Conservation (phyloP, 2,113 vertebrate species). For the Ailurus styani region DNA sequence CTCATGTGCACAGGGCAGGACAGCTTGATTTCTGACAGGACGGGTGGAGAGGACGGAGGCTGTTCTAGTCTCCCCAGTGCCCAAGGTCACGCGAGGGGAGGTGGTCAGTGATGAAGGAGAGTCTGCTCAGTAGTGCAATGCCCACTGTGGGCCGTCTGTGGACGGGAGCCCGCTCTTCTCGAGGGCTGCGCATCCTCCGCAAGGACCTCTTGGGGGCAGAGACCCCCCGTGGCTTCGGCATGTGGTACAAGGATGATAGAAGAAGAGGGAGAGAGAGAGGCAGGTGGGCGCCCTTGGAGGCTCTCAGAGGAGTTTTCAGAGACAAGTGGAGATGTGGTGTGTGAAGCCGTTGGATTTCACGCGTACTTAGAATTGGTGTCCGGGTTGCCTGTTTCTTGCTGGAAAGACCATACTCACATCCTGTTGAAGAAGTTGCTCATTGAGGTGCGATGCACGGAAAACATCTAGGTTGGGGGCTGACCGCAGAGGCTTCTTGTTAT, state of each 20-base stretch:
- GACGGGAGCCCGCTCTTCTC: rapidly evolving
- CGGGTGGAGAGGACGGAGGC: not conserved
- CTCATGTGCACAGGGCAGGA: not conserved
- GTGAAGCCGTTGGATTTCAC: not conserved
- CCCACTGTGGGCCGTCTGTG: not conserved
- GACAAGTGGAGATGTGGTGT: not conserved
- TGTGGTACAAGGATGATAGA: too few relatives aligned
- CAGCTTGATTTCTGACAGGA: not conserved
- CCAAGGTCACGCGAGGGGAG: not conserved
- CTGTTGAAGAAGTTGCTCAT: not conserved
- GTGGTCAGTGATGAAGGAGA: not conserved
- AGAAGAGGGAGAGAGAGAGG: not conserved
- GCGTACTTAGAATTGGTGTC: not conserved
- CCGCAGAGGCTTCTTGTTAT: too few relatives aligned
- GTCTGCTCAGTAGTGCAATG: not conserved
- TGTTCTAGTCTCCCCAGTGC: not conserved
- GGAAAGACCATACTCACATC: not conserved
- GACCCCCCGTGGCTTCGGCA: rapidly evolving
- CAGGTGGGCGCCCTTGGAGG: rapidly evolving
- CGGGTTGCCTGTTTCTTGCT: not conserved
- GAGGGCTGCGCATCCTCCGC: not conserved
- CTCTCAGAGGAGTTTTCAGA: not conserved
- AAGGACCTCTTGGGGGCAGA: not conserved
- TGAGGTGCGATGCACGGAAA: not conserved
- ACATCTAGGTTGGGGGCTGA: not conserved